Percentiles rank a stretch among this genome's conserved stretches.
These are phyloP conservation scores for Plagodis pulveraria DNA, from an alignment of 2,888 invertebrate genomes.

Conservation along the genomic window DNA sequence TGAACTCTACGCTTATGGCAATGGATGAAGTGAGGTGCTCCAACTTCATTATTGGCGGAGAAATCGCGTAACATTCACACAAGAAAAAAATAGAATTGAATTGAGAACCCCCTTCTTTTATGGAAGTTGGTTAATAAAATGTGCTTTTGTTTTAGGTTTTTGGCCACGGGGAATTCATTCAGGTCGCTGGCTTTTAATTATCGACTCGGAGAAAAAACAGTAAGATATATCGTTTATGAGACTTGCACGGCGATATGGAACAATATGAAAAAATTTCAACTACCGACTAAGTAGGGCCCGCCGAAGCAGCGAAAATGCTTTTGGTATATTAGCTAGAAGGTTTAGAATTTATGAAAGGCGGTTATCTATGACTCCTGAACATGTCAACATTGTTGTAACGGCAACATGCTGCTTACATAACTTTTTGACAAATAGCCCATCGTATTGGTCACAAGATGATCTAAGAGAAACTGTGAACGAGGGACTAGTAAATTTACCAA, in stretches of 20 bases:
- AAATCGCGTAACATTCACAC: constrained; percentile 16
- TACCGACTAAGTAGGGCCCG: constrained; percentile 30
- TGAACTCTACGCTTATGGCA: constrained; percentile 17
- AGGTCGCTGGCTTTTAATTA: constrained; percentile 18
- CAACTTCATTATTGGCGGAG: constrained; percentile 14
- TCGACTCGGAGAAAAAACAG: constrained; percentile 17
- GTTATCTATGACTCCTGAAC: constrained; percentile 10
- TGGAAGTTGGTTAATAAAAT: constrained; percentile 15
- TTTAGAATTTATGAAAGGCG: constrained; percentile 4
- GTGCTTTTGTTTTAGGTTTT: constrained; percentile 33
- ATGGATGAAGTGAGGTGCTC: constrained; percentile 12
- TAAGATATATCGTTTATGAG: constrained; percentile 15
- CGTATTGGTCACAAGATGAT: constrained; percentile 13
- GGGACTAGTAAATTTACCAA: constrained; percentile 15
- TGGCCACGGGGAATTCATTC: constrained; percentile 40
- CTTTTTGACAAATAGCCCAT: constrained; percentile 19
- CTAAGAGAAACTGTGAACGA: constrained; percentile 11
- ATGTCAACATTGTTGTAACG: constrained; percentile 14
- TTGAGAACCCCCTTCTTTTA: constrained; percentile 4
- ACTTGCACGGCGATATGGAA: constrained; percentile 11
- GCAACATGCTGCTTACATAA: constrained; percentile 23
- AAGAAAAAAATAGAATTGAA: constrained; percentile 6
- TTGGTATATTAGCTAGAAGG: constrained; percentile 21
- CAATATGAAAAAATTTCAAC: constrained; percentile 21
- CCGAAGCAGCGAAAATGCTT: constrained; percentile 26